Conservation (phyloP, 2,888 invertebrate genomes). For the Scaptomyza polygonia region DNA sequence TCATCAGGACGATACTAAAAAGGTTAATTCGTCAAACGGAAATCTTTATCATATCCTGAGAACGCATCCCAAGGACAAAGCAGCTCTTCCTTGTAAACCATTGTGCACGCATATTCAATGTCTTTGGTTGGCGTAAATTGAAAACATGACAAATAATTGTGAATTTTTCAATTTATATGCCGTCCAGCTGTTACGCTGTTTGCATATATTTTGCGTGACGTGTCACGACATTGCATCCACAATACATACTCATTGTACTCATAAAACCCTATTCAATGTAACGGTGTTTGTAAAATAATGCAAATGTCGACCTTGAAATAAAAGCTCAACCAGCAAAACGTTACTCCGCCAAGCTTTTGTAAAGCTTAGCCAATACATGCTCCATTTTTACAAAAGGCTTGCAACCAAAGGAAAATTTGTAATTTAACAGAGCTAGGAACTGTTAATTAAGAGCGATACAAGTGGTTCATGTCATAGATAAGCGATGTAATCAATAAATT, state of each 20-base stretch:
- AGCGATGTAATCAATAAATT: not conserved
- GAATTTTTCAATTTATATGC: slow-evolving; percentile 80
- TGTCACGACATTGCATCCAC: slow-evolving; percentile 61
- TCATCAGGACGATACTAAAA: not conserved
- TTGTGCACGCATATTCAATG: not conserved
- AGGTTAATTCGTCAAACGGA: slow-evolving; percentile 39
- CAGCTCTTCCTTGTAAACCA: slow-evolving; percentile 3
- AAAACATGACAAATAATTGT: slow-evolving; percentile 74
- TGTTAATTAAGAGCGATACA: not conserved
- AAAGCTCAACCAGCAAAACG: slow-evolving; percentile 7
- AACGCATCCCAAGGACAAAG: not conserved
- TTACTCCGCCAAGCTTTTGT: not conserved
- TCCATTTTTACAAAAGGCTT: slow-evolving; percentile 5
- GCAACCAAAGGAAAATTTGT: not conserved
- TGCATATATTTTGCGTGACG: slow-evolving; percentile 57
- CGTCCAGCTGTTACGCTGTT: slow-evolving; percentile 65
- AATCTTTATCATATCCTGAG: slow-evolving; percentile 41
- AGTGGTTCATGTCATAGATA: not conserved
- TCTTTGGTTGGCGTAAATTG: slow-evolving; percentile 69
- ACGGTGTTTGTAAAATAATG: slow-evolving; percentile 46
- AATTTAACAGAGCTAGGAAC: not conserved
- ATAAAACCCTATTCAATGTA: slow-evolving; percentile 37
- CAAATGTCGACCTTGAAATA: slow-evolving; percentile 49
- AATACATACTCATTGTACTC: slow-evolving; percentile 51
- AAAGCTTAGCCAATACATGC: not conserved